Evolutionary conservation across 2,797 vertebrate genomes (phyloP).

Genomic region (Picus viridis): DNA sequence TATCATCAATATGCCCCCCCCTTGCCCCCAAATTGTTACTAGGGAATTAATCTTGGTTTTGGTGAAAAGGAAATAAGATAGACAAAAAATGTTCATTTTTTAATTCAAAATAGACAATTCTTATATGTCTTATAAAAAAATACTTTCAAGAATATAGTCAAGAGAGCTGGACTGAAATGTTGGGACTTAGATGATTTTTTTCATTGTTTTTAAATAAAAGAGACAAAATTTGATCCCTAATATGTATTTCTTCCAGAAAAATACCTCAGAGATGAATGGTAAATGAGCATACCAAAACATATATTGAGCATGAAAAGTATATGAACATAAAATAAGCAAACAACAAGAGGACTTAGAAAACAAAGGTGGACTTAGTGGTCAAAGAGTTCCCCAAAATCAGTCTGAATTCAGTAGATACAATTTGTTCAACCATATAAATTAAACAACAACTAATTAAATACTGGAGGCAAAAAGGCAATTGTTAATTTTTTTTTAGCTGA

Average conservation of each 20-base stretch:
- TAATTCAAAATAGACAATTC: neutral
- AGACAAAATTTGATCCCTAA: neutral
- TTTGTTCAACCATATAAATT: neutral
- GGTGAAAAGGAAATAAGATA: neutral
- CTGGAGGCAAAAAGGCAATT: accelerated
- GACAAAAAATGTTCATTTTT: neutral
- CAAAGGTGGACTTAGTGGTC: neutral
- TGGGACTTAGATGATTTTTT: neutral
- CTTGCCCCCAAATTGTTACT: neutral
- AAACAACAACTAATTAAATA: neutral
- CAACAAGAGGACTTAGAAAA: neutral
- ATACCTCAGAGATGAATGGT: neutral
- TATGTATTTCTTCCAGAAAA: neutral
- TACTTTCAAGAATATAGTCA: neutral
- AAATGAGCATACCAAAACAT: neutral
- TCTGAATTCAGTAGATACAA: neutral
- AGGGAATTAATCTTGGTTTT: neutral
- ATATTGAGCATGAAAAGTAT: neutral
- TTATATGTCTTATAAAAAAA: neutral
- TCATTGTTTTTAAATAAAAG: neutral
- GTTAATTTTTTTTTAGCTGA: neutral
- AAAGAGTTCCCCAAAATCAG: neutral
- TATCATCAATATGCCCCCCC: neutral
- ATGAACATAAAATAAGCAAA: neutral
- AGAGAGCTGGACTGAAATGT: neutral